These are phyloP conservation scores for Rhinogobius similis DNA, from an alignment of 2,113 vertebrate species.

Conservation along the genomic window DNA sequence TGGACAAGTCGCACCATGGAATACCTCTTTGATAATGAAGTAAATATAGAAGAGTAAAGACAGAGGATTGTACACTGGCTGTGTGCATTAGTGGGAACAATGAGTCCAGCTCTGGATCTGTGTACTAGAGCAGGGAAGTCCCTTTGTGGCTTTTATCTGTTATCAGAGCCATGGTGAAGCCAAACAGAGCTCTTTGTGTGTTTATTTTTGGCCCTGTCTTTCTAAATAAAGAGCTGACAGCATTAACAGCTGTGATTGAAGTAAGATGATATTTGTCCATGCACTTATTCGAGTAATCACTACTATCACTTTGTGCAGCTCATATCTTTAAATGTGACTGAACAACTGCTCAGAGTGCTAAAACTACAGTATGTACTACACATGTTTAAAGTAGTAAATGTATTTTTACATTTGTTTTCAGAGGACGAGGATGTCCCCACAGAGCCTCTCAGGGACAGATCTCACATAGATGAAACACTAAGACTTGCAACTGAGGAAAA, in stretches of 20 bases:
- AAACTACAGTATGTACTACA: not conserved
- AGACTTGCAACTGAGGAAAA: constrained; percentile 89
- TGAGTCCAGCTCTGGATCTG: constrained; percentile 16
- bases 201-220: constrained; percentile 53
- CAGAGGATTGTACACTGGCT: constrained; percentile 49
- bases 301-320: not conserved
- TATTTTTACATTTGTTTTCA: constrained; percentile 34
- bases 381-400: not conserved
- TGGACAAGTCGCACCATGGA: constrained; percentile 41
- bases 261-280: constrained; percentile 52
- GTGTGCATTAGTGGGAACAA: constrained; percentile 33
- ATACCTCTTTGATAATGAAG: constrained; percentile 39
- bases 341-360: not conserved
- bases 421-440: constrained; percentile 82
- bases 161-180: constrained; percentile 51
- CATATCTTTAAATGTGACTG: not conserved
- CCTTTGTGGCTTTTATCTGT: constrained; percentile 41
- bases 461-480: constrained; percentile 92
- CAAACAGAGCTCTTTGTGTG: constrained; percentile 47
- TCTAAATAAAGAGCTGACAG: constrained; percentile 63
- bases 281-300: constrained; percentile 19
- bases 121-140: constrained; percentile 62
- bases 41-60: constrained; percentile 69
- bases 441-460: constrained; percentile 82
- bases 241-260: constrained; percentile 62